Base-by-base conservation (phyloP, 1,140 invertebrate genomes). In the Parapsyche elsis region DNA sequence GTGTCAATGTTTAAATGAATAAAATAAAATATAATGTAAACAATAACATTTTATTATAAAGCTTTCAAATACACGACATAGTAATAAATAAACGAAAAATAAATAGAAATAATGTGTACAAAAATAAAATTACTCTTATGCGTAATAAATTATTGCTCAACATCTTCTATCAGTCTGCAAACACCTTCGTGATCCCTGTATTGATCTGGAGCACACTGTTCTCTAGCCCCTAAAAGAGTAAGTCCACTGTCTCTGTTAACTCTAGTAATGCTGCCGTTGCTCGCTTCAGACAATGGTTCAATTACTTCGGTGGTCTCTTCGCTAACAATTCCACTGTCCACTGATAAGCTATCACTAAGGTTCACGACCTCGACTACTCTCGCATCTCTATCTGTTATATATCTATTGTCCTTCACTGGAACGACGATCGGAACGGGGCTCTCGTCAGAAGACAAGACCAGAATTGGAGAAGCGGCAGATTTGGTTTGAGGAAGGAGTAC, bases 191-290 rank as follows among this genome's bases (percentile, higher is more conserved):
- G 88, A 82, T 92, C 91, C 26, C 92, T 86, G 67, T 86, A 87
- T 24, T 89, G 86, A 53, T 90, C 92, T 0, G 91, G 92, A 12
- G 91, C 91, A 84, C 92, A 93, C 82, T 92, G 90, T 45, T 92
- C 91, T 64, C 87, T 85, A 0, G 91, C 90, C 12, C 91, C 91
- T 14, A 92, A 84, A 0, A 92, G 85, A 74, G 89, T 87, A 59
- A 90, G 84, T 81, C 82, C 82, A 64, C 80, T 81, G 45, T 83
- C 80, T 71, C 21, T 67, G 10, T n/a, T 67, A 5, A 16, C 73
- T n/a, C 70, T 71, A 26, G 70, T 26, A 4, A 23, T 45, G 26
- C 26, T 87, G 85, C 64, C 85, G 84, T 23, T 84, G 84, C 5
- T n/a, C 26, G 14, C 76, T 83, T 84, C 9, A 26, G 5, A 12